Percentiles rank a stretch among this genome's conserved stretches.
Evolutionary conservation across 2,888 invertebrate genomes (phyloP).

Genomic region (Coleophora flavipennella): DNA sequence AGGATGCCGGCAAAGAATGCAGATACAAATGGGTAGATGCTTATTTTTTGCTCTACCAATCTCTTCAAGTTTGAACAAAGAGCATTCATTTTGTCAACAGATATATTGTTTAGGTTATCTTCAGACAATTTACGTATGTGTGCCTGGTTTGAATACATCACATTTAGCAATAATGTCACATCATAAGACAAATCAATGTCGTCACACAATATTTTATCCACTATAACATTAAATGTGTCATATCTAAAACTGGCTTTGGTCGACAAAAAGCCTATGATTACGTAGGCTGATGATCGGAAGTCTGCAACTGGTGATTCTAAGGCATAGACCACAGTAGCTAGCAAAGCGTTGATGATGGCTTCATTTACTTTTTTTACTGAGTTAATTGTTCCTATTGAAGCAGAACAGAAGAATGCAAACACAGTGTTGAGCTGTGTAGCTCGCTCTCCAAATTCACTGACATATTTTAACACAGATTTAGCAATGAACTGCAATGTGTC

Average conservation of each 20-base stretch:
- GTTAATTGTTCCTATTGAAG: conserved; percentile 80
- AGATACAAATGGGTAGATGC: conserved; percentile 69
- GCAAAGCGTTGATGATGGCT: conserved; percentile 76
- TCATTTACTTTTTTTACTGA: conserved; percentile 70
- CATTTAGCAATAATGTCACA: conserved; percentile 76
- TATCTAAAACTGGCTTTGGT: conserved; percentile 76
- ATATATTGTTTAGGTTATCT: conserved; percentile 62
- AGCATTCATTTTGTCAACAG: conserved; percentile 40
- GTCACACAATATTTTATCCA: conserved; percentile 48
- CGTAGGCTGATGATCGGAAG: conserved; percentile 81
- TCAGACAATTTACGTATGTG: conserved; percentile 63
- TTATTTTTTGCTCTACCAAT: conserved; percentile 68
- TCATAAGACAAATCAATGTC: conserved; percentile 66
- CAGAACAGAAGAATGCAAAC: conserved; percentile 86
- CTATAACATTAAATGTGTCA: conserved; percentile 75
- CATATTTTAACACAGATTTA: conserved; percentile 43
- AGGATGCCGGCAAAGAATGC: conserved; percentile 71
- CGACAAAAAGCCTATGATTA: conserved; percentile 80
- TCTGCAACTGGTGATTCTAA: conserved; percentile 78
- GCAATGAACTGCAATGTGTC: conserved; percentile 44
- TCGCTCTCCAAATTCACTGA: conserved; percentile 73
- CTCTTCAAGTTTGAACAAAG: conserved; percentile 61
- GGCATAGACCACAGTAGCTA: conserved; percentile 81
- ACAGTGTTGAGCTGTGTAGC: conserved; percentile 77
- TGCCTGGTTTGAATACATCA: conserved; percentile 79